Percentiles rank a stretch among this genome's conserved stretches.
Evolutionary conservation across 64 coral and sea anemone species (phyloP).

Genomic region (Dendronephthya gigantea): DNA sequence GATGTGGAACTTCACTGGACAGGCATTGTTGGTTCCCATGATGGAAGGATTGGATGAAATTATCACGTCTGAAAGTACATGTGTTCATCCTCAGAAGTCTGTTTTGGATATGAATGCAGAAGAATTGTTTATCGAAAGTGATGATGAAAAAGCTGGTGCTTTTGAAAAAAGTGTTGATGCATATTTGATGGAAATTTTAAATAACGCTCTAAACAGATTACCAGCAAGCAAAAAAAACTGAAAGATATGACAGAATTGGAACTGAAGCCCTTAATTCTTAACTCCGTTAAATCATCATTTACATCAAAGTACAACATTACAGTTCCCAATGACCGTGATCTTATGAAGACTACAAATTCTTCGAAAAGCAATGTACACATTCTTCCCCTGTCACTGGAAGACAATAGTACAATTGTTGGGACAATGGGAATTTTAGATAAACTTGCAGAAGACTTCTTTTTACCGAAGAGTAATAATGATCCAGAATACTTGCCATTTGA

Average conservation of each 20-base stretch:
- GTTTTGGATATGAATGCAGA: neutral
- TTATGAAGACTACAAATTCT: neutral
- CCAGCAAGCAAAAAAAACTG: neutral
- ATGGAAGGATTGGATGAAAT: neutral
- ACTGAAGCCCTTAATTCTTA: neutral
- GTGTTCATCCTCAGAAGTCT: neutral
- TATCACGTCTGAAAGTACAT: neutral
- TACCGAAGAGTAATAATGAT: neutral
- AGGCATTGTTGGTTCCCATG: neutral
- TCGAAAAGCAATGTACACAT: neutral
- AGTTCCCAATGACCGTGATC: neutral
- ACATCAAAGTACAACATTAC: neutral
- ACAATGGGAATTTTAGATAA: too few relatives aligned
- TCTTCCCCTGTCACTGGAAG: neutral
- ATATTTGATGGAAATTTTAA: neutral
- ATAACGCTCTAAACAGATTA: neutral
- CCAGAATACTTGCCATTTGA: neutral
- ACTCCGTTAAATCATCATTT: neutral
- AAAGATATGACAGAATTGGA: neutral
- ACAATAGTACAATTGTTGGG: neutral
- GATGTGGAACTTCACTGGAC: conserved; percentile 4
- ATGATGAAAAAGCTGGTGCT: neutral
- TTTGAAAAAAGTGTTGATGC: neutral
- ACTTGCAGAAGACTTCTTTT: neutral
- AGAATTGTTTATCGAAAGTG: neutral